These are phyloP conservation scores for Psophia crepitans DNA, from an alignment of 2,113 vertebrate genomes.

Conservation along the genomic window DNA sequence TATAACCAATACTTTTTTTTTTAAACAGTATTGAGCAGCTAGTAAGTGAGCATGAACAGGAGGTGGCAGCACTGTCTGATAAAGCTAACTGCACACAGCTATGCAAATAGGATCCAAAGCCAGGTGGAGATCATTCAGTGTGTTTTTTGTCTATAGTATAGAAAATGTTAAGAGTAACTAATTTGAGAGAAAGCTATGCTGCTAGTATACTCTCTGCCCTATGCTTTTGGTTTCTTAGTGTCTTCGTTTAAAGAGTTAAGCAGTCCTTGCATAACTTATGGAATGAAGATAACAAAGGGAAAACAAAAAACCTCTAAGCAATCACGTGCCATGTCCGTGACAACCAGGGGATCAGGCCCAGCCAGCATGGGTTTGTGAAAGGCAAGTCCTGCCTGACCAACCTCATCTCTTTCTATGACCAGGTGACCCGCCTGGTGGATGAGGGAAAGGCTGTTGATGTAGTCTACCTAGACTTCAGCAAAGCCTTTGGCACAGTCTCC, in stretches of 20 bases:
- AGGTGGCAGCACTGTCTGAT: slow-evolving; percentile 75
- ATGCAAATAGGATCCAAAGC: slow-evolving; percentile 34
- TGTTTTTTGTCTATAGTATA: neutral
- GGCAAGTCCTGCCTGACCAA: no score
- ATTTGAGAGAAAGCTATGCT: neutral
- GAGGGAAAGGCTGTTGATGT: no score
- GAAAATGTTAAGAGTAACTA: neutral
- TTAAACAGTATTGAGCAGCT: slow-evolving; percentile 64
- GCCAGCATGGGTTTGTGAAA: no score
- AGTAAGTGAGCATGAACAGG: slow-evolving; percentile 69
- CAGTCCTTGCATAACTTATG: neutral
- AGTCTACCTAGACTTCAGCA: no score
- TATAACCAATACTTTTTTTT: neutral
- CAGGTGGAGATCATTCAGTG: slow-evolving; percentile 75
- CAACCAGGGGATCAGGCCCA: no score
- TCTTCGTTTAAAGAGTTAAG: neutral
- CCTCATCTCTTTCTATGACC: no score
- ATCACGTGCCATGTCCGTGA: no score
- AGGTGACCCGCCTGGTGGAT: no score
- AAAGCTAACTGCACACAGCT: slow-evolving; percentile 61
- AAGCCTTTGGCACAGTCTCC: no score
- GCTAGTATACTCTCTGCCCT: neutral
- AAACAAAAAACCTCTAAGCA: neutral
- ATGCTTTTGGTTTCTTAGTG: neutral
- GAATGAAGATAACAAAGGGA: neutral